Evolutionary conservation across 2,113 vertebrate species (phyloP).

Genomic region (Megaptera novaeangliae): DNA sequence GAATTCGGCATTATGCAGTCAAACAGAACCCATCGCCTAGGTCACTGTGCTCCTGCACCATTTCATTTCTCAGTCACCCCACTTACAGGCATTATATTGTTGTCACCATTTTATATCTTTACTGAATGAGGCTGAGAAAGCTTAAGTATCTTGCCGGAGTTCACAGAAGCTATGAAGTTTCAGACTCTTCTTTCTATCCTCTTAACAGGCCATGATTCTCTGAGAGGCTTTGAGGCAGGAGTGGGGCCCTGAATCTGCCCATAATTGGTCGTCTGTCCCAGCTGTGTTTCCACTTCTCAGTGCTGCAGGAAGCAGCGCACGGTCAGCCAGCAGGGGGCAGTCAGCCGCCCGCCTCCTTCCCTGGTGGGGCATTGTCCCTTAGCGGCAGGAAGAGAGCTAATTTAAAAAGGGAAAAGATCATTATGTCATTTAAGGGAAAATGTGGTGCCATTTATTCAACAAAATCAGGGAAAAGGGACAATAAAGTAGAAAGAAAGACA

Average conservation of each 20-base stretch:
- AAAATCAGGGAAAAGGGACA: background rate
- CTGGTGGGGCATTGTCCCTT: background rate
- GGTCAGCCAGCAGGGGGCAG: background rate
- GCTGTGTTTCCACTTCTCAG: background rate
- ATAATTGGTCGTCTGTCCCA: background rate
- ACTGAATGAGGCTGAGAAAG: background rate
- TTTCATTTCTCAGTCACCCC: background rate
- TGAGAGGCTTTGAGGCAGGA: too few species aligned
- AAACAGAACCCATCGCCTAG: background rate
- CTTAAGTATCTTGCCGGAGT: background rate
- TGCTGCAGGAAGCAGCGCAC: background rate
- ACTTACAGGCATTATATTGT: fast-evolving
- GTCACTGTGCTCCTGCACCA: background rate
- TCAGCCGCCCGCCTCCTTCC: background rate
- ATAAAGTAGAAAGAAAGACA: background rate
- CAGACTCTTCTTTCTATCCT: background rate
- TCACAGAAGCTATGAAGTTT: background rate
- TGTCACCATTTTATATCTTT: background rate
- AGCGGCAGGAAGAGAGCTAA: background rate
- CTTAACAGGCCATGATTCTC: background rate
- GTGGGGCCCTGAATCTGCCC: background rate
- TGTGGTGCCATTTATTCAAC: background rate
- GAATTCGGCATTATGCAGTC: background rate
- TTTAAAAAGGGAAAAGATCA: background rate
- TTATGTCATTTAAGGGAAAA: background rate